Percentiles rank a stretch among this genome's conserved stretches.
These are phyloP conservation scores for Neogale vison DNA, from an alignment of 2,113 vertebrate species.

Conservation along the genomic window DNA sequence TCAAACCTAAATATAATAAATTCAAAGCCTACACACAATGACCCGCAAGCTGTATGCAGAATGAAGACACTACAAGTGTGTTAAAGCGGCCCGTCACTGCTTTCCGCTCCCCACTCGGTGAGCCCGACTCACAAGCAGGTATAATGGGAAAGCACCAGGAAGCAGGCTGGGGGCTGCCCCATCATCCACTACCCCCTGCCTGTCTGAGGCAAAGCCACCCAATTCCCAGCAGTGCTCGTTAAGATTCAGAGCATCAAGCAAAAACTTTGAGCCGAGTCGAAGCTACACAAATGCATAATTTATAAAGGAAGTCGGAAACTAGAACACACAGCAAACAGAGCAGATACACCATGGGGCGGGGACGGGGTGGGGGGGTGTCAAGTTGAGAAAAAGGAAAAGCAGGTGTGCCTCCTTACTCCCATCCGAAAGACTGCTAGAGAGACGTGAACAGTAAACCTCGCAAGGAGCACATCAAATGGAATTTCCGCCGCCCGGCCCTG, in stretches of 20 bases:
- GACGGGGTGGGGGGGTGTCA: neutral
- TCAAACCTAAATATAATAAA: neutral
- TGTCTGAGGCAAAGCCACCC: slow-evolving; percentile 58
- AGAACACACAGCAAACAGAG: slow-evolving; percentile 45
- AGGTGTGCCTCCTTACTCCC: neutral
- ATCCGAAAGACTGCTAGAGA: rapidly evolving
- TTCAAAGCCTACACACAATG: rapidly evolving
- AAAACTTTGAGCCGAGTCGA: slow-evolving; percentile 26
- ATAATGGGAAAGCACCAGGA: neutral
- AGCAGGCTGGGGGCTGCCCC: rapidly evolving
- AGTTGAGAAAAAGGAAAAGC: neutral
- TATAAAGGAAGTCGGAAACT: slow-evolving; percentile 65
- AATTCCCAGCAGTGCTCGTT: slow-evolving; percentile 54
- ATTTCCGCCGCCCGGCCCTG: neutral
- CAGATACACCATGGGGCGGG: neutral
- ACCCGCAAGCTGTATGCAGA: neutral
- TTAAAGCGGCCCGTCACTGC: neutral
- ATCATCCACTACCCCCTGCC: neutral
- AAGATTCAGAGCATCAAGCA: slow-evolving; percentile 59
- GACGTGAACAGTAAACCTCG: neutral
- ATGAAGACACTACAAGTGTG: neutral
- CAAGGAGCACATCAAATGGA: neutral
- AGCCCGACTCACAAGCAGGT: neutral
- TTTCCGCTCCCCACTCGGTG: neutral
- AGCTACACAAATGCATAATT: slow-evolving; percentile 71